These are phyloP conservation scores for Phalloptychus januarius DNA, from an alignment of 2,797 vertebrate species.

Conservation along the genomic window DNA sequence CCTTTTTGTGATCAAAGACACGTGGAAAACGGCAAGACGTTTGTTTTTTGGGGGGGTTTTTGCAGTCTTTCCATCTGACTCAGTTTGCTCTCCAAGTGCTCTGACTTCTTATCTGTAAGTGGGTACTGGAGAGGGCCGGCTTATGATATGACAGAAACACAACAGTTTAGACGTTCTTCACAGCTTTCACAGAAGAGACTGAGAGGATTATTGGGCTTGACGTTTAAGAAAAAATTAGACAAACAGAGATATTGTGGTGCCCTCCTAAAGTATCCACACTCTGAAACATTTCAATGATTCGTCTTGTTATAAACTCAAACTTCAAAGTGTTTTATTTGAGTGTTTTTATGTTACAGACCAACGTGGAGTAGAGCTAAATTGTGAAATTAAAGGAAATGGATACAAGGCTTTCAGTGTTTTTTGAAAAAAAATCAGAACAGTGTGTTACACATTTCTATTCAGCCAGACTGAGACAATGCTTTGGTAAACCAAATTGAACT, in stretches of 20 bases:
- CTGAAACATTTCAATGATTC: neutral
- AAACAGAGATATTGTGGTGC: slow-evolving; percentile 2
- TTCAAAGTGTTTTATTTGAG: neutral
- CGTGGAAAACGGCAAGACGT: slow-evolving; percentile 13
- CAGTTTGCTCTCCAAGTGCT: slow-evolving; percentile 63
- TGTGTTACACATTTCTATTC: neutral
- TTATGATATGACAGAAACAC: slow-evolving; percentile 70
- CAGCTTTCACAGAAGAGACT: slow-evolving; percentile 63
- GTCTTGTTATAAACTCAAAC: neutral
- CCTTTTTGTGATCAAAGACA: slow-evolving; percentile 25
- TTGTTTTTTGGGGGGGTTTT: slow-evolving; percentile 14
- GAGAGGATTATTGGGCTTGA: slow-evolving; percentile 73
- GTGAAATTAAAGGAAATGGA: neutral
- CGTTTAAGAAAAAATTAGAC: slow-evolving; percentile 48
- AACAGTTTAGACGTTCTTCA: slow-evolving; percentile 71
- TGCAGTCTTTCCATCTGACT: slow-evolving; percentile 59
- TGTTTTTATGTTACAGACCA: neutral
- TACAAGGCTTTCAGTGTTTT: neutral
- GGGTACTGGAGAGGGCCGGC: slow-evolving; percentile 67
- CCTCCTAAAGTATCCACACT: neutral
- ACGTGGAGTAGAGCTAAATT: neutral
- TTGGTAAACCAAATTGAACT: neutral
- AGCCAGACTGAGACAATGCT: neutral
- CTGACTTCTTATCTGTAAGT: slow-evolving; percentile 62
- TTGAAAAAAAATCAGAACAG: neutral